phyloP scores from a whole-genome alignment of 2,888 invertebrate species.

The Erebia palarica region DNA sequence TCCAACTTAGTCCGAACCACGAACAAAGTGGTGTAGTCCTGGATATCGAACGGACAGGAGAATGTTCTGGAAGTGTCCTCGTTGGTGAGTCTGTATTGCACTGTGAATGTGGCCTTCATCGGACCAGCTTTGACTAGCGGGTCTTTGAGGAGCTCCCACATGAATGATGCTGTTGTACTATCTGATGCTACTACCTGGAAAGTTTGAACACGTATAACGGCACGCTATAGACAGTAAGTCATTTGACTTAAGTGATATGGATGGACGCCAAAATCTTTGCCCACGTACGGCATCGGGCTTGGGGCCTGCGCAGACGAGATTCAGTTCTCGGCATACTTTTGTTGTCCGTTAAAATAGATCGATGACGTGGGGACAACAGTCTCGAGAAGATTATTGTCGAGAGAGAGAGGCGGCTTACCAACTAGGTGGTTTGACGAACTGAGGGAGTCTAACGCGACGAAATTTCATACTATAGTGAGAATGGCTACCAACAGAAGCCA shows the following conservation, averaged over 20 bases:
- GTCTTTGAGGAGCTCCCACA: constrained; percentile 90
- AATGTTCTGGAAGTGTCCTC: constrained; percentile 72
- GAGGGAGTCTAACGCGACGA: too few relatives aligned
- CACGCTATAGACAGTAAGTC: neutral
- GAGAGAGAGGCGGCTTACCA: too few relatives aligned
- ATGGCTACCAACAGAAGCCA: too few relatives aligned
- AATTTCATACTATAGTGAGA: too few relatives aligned
- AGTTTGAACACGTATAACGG: neutral
- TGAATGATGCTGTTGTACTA: constrained; percentile 89
- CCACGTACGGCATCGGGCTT: too few relatives aligned
- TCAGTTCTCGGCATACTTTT: too few relatives aligned
- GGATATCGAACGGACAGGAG: constrained; percentile 89
- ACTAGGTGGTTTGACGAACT: too few relatives aligned
- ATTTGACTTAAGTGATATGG: too few relatives aligned
- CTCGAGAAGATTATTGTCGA: too few relatives aligned
- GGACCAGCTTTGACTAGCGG: constrained; percentile 82
- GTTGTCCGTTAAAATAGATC: neutral
- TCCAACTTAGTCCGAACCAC: constrained; percentile 90
- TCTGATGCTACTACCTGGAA: constrained; percentile 85
- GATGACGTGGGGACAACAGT: too few relatives aligned
- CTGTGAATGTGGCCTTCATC: constrained; percentile 71
- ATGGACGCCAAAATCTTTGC: too few relatives aligned
- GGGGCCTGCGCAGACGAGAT: too few relatives aligned
- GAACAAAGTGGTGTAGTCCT: constrained; percentile 93
- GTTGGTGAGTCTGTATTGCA: constrained; percentile 59